Base-by-base conservation (phyloP, 2,888 invertebrate genomes). In the Punctoribates punctum region DNA sequence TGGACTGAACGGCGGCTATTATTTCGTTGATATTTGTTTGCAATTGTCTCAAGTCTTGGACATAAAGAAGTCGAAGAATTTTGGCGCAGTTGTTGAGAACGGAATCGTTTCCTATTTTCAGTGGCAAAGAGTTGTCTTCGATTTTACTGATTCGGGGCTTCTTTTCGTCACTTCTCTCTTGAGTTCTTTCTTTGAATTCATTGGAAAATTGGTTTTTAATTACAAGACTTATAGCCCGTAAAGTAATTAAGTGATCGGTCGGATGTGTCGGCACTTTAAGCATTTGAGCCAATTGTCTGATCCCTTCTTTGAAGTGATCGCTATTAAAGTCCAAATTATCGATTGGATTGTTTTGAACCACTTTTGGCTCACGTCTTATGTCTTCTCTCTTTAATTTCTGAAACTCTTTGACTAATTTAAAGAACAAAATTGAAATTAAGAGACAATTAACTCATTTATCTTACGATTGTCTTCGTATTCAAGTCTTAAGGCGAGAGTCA, bases 1-100 rank as follows among this genome's bases (percentile, higher is more conserved):
- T 87, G 78, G 86, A 88, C 86, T 99, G 99, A 4, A 96, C 92
- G 65, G 90, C 88, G 0, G 97, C 98, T 80, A 99, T 91, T 0
- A 93, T 90, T 84, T 96, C 94, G 84, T 99, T 99, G 73, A 97
- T 95, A 81, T 88, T 89, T 0, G 95, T 96, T 84, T 99, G 98
- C 73, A 98, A 87, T 79, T 91, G 88, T 81, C 94, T 86, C 23
- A 96, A 85, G 83, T 94, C 92, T 81, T 91, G 90, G 78, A 96
- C 89, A 83, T 93, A 93, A 25, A 95, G 85, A 57, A 94, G 86
- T 62, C 91, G 87, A 75, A 95, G 85, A 75, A 92, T 88, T 83
- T 92, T 91, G 0, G 90, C 90, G 1, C 91, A 90, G 81, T 89
- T 87, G 79, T 90, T 89, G 57, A 91, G 82, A 13, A 86, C 86